These are phyloP conservation scores for Cheilosia grossa DNA, from an alignment of 2,888 invertebrate species.

Conservation along the genomic window DNA sequence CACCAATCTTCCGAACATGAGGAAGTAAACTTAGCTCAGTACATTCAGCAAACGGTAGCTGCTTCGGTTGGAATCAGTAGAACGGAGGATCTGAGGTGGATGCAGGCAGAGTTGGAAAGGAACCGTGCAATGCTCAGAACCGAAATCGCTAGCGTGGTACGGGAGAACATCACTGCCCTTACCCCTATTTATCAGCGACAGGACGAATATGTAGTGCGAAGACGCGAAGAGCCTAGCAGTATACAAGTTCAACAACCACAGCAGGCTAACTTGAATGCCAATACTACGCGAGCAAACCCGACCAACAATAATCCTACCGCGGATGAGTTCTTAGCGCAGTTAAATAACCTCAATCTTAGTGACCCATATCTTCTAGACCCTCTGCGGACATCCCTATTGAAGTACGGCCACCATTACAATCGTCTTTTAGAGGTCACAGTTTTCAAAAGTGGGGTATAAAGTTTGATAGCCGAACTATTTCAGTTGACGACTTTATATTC, in stretches of 20 bases:
- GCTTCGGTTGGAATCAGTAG: neutral
- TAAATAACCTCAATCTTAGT: too few species aligned
- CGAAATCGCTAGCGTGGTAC: neutral
- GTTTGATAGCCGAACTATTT: neutral
- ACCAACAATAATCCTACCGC: too few species aligned
- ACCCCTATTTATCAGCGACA: neutral
- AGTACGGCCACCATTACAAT: too few species aligned
- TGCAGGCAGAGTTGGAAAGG: neutral
- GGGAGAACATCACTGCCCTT: neutral
- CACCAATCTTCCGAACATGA: neutral
- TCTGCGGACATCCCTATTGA: too few species aligned
- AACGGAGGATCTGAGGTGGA: neutral
- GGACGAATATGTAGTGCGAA: neutral
- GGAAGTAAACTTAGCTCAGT: neutral
- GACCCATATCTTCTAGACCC: too few species aligned
- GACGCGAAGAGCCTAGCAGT: too few species aligned
- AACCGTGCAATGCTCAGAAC: neutral
- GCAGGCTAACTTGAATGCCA: too few species aligned
- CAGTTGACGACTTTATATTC: conserved; percentile 3
- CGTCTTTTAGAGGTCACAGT: neutral
- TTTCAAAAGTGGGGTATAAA: conserved; percentile 5
- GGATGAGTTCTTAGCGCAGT: too few species aligned
- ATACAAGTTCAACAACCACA: too few species aligned
- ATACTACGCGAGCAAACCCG: too few species aligned
- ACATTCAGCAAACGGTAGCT: neutral